These are phyloP conservation scores for Paralinhomoeus sp. DNA, from an alignment of 2,888 invertebrate species.

Conservation along the genomic window DNA sequence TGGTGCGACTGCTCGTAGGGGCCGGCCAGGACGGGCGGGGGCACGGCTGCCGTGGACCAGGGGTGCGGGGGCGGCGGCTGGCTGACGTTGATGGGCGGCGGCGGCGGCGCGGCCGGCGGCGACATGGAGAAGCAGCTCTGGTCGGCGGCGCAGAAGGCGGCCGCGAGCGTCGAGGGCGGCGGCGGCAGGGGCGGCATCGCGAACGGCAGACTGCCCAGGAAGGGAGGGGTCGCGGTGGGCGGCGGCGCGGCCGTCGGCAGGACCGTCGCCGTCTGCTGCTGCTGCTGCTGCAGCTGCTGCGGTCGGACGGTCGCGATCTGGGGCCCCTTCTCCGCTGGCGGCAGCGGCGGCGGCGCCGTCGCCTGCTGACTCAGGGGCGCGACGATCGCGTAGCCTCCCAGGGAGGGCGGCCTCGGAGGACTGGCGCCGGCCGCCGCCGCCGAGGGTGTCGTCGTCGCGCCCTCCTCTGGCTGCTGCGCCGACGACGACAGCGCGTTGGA, in stretches of 20 bases:
- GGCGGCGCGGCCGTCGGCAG: too few relatives aligned
- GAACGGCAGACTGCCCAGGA: too few relatives aligned
- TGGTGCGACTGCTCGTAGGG: background rate
- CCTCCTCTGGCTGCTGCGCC: background rate
- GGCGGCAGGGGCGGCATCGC: too few relatives aligned
- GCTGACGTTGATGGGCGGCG: background rate
- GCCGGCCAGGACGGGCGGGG: too few relatives aligned
- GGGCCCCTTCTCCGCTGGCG: too few relatives aligned
- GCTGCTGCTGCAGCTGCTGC: conserved; percentile 1
- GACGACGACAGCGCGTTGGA: background rate
- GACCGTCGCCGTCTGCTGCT: background rate
- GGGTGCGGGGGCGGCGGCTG: too few relatives aligned
- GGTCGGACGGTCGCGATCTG: conserved; percentile 5
- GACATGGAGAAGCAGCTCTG: background rate
- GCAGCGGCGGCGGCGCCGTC: too few relatives aligned
- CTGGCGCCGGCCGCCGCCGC: background rate
- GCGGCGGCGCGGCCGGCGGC: background rate
- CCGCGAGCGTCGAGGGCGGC: too few relatives aligned
- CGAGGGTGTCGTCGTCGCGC: background rate
- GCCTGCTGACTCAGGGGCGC: background rate
- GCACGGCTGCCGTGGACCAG: too few relatives aligned
- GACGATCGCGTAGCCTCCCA: background rate
- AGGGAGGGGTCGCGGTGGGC: too few relatives aligned
- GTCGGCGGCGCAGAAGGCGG: too few relatives aligned
- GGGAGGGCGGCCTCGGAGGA: background rate